These are phyloP conservation scores for Synaphobranchus kaupii DNA, from an alignment of 2,797 vertebrate species.

Conservation along the genomic window DNA sequence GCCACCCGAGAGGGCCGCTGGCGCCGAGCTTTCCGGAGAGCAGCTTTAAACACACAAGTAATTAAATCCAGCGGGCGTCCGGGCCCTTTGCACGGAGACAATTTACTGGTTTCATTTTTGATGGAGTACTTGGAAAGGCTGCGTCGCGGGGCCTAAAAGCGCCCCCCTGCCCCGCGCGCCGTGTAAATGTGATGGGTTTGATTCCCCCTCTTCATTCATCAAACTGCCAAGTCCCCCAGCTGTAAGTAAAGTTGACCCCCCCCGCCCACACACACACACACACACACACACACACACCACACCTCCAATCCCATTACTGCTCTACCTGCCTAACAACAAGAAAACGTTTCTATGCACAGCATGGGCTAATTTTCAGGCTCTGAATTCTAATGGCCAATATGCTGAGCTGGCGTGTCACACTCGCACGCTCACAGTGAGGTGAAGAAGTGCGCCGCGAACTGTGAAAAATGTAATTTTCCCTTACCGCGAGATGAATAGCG, in stretches of 20 bases:
- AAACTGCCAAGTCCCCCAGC: not conserved
- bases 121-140: constrained; percentile 17
- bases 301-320: not conserved
- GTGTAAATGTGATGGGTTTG: constrained; percentile 18
- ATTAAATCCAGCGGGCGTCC: constrained; percentile 24
- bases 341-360: not conserved
- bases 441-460: not conserved
- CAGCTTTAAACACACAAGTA: constrained; percentile 30
- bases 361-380: not conserved
- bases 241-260: not conserved
- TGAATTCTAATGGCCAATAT: not conserved
- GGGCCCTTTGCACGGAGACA: not conserved
- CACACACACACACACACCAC: no score
- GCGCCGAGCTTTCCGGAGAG: not conserved
- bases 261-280: no score
- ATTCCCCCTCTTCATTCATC: constrained; percentile 25
- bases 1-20: not conserved
- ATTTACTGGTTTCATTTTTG: constrained; percentile 23
- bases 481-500: not conserved
- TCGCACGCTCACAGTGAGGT: not conserved
- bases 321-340: not conserved
- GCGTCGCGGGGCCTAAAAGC: not conserved
- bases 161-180: no score
- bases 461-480: not conserved
- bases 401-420: not conserved